phyloP scores from a whole-genome alignment of 2,797 vertebrate species.

The Acestrorhynchus altus region DNA sequence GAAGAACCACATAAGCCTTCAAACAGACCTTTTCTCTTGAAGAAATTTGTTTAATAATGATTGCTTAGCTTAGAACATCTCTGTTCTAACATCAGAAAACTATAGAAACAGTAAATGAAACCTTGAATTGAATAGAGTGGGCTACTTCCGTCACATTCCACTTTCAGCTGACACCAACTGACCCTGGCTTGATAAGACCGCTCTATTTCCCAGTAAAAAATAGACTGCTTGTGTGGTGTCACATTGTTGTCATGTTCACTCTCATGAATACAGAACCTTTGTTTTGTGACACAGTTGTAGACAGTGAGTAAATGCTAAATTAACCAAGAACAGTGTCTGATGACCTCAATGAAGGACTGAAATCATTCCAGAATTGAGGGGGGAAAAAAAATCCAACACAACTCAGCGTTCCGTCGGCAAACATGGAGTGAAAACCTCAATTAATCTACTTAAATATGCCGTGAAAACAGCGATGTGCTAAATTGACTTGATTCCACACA shows the following conservation, averaged over 20 bases:
- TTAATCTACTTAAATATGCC: too few relatives aligned
- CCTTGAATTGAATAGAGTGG: neutral
- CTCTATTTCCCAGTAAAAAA: conserved; percentile 63
- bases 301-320: conserved; percentile 76
- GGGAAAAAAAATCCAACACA: too few relatives aligned
- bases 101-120: conserved; percentile 2
- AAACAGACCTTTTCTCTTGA: too few relatives aligned
- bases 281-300: conserved; percentile 78
- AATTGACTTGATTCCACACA: too few relatives aligned
- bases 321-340: conserved; percentile 68
- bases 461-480: too few relatives aligned
- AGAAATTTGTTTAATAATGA: too few relatives aligned
- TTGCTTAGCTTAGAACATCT: neutral
- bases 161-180: conserved; percentile 59
- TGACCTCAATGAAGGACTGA: neutral
- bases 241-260: conserved; percentile 62
- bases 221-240: conserved; percentile 70
- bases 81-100: neutral
- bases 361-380: too few relatives aligned
- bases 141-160: conserved; percentile 53
- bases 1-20: too few relatives aligned
- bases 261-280: conserved; percentile 70
- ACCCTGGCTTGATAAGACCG: conserved; percentile 62
- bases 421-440: too few relatives aligned
- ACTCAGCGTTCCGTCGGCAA: too few relatives aligned